These are phyloP conservation scores for Aspidapion aeneum DNA, from an alignment of 2,888 invertebrate genomes.

Conservation along the genomic window DNA sequence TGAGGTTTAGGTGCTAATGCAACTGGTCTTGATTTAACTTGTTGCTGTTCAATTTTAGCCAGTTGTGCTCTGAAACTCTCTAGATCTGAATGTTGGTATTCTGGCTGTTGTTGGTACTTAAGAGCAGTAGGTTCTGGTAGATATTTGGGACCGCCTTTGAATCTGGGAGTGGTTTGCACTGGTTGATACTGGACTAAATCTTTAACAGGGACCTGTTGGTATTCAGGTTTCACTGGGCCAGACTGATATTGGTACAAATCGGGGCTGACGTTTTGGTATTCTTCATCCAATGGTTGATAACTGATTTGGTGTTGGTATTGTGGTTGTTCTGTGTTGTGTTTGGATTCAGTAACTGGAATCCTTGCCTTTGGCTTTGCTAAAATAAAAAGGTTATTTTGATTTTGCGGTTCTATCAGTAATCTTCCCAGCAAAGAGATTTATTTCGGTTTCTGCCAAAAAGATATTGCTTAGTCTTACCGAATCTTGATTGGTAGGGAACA, in stretches of 20 bases:
- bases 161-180: no score
- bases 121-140: slow-evolving; percentile 9
- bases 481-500: slow-evolving; percentile 1
- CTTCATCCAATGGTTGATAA: slow-evolving; percentile 8
- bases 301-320: slow-evolving; percentile 11
- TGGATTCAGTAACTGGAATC: background rate
- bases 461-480: no score
- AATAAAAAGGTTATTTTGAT: no score
- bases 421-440: no score
- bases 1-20: slow-evolving; percentile 1
- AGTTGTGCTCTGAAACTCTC: background rate
- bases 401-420: no score
- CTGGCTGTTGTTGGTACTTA: slow-evolving; percentile 10
- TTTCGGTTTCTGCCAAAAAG: no score
- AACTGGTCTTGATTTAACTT: background rate
- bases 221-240: slow-evolving; percentile 1
- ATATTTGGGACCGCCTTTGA: slow-evolving; percentile 12
- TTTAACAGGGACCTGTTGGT: slow-evolving; percentile 4
- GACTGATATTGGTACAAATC: slow-evolving; percentile 11
- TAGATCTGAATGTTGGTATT: background rate
- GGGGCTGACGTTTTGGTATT: slow-evolving; percentile 9
- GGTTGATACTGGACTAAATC: background rate
- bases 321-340: slow-evolving; percentile 6
- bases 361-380: background rate
- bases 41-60: background rate